Evolutionary conservation across 2,113 vertebrate genomes (phyloP).

Genomic region (Pelobates fuscus): DNA sequence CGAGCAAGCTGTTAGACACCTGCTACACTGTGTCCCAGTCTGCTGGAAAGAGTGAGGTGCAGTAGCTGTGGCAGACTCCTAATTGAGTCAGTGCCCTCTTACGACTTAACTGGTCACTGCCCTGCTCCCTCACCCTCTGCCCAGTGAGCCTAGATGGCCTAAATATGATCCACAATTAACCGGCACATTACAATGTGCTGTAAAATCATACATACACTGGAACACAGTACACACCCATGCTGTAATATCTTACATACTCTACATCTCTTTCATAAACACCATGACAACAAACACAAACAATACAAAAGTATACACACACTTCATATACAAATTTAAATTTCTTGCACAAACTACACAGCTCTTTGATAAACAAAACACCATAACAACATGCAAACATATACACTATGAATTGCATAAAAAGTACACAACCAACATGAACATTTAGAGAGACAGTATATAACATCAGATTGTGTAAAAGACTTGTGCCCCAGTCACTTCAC

Average conservation of each 20-base stretch:
- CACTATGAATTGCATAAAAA: no score
- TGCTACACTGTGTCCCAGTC: constrained; percentile 33
- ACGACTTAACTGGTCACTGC: not conserved
- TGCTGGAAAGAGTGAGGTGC: constrained; percentile 15
- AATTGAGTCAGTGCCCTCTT: not conserved
- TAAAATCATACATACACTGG: not conserved
- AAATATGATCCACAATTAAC: constrained; percentile 28
- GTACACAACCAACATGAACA: no score
- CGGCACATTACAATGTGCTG: not conserved
- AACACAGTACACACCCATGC: not conserved
- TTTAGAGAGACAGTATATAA: no score
- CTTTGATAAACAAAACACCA: no score
- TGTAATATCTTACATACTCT: not conserved
- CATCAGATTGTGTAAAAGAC: no score
- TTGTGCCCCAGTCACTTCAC: no score
- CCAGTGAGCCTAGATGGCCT: constrained; percentile 31
- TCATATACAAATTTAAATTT: no score
- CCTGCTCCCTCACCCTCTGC: constrained; percentile 26
- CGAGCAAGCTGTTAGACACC: constrained; percentile 28
- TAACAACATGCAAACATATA: no score
- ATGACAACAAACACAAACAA: no score
- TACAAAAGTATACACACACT: no score
- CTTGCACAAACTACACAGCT: no score
- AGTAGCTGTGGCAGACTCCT: constrained; percentile 12
- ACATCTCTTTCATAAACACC: not conserved